A percentile compares a stretch with the other conserved stretches of the same genome.
phyloP scores from a whole-genome alignment of 2,888 invertebrate genomes.

The Ecliptopera silaceata region DNA sequence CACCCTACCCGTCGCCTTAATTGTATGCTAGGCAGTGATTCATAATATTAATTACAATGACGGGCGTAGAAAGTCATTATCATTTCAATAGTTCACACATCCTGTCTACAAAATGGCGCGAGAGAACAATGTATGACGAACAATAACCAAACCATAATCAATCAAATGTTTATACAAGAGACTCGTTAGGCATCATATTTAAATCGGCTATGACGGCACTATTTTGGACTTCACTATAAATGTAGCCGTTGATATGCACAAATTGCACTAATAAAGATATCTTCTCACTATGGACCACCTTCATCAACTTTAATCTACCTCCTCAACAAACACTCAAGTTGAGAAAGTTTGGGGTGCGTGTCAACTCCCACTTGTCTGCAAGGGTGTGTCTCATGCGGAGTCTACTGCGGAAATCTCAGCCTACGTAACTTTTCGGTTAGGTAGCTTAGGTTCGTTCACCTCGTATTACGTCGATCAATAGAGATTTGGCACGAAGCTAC shows the following conservation, averaged over 20 bases:
- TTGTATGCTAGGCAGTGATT: conserved; percentile 15
- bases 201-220: conserved; percentile 1
- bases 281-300: too few species aligned
- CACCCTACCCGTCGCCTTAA: background rate
- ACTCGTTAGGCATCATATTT: conserved; percentile 3
- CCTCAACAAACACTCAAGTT: too few species aligned
- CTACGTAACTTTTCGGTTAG: conserved; percentile 15
- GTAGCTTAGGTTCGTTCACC: conserved; percentile 11
- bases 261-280: too few species aligned
- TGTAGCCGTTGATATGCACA: too few species aligned
- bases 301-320: too few species aligned
- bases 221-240: too few species aligned
- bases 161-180: conserved; percentile 17
- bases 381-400: conserved; percentile 5
- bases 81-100: conserved; percentile 25
- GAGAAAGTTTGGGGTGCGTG: background rate
- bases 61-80: conserved; percentile 31
- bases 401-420: conserved; percentile 7
- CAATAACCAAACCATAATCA: conserved; percentile 22
- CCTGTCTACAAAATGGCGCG: conserved; percentile 20
- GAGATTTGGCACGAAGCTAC: conserved; percentile 9
- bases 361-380: background rate
- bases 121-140: conserved; percentile 23
- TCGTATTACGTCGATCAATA: conserved; percentile 15
- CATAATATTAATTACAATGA: conserved; percentile 19